Conservation (phyloP, 2,888 invertebrate genomes). For the Resseliella maxima region DNA sequence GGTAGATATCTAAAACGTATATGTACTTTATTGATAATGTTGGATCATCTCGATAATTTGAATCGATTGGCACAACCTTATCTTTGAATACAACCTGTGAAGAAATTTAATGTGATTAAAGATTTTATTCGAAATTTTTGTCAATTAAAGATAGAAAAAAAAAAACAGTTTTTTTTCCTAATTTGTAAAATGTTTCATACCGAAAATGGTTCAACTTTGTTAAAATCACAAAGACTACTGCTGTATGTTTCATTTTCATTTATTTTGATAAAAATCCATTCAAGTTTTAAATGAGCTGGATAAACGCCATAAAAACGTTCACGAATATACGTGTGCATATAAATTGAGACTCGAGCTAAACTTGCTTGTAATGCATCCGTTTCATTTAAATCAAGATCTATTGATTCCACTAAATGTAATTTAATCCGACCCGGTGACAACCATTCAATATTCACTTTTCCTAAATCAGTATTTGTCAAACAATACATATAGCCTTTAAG, state of each 20-base stretch:
- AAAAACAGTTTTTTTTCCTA: neutral
- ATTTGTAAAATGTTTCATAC: neutral
- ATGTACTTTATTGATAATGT: neutral
- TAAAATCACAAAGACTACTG: neutral
- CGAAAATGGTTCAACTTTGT: conserved; percentile 16
- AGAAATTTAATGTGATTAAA: neutral
- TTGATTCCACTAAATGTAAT: neutral
- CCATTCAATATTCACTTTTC: conserved; percentile 6
- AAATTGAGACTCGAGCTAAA: neutral
- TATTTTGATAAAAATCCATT: neutral
- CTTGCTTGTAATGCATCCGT: neutral
- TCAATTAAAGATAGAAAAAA: neutral
- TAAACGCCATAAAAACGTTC: conserved; percentile 23
- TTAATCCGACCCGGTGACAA: neutral
- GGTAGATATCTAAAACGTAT: conserved; percentile 22
- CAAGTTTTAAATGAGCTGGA: neutral
- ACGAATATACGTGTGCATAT: conserved; percentile 1
- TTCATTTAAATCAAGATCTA: neutral
- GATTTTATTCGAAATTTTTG: neutral
- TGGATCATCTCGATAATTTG: conserved; percentile 12
- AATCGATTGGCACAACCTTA: neutral
- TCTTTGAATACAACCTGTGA: conserved; percentile 32
- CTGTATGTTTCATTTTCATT: neutral
- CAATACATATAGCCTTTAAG: conserved; percentile 35
- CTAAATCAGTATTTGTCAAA: conserved; percentile 11